Evolutionary conservation across 2,797 vertebrate species (phyloP).

Genomic region (Enteromius viviparus): DNA sequence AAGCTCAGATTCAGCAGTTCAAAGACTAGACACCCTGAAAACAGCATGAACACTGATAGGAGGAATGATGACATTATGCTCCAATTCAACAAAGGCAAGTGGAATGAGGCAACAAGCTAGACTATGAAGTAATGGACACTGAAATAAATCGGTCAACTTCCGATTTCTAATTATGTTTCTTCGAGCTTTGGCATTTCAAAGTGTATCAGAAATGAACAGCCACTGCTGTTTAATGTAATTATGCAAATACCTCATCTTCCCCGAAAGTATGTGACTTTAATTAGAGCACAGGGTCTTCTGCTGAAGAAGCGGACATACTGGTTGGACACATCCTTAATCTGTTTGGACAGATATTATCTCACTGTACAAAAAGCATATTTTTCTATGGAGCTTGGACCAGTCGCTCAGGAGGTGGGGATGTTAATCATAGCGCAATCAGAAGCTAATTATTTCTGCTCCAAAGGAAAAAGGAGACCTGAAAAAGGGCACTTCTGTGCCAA

Average conservation of each 20-base stretch:
- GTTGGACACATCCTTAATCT: slow-evolving; percentile 52
- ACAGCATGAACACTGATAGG: slow-evolving; percentile 38
- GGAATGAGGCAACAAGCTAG: slow-evolving; percentile 33
- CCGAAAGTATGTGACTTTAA: slow-evolving; percentile 54
- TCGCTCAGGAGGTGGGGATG: slow-evolving; percentile 38
- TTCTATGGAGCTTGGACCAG: slow-evolving; percentile 25
- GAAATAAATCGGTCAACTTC: slow-evolving; percentile 34
- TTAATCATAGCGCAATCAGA: slow-evolving; percentile 57
- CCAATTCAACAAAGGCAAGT: slow-evolving; percentile 11
- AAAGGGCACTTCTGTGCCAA: slow-evolving; percentile 45
- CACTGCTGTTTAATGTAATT: slow-evolving; percentile 57
- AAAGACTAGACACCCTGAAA: slow-evolving; percentile 51
- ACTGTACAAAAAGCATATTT: slow-evolving; percentile 49
- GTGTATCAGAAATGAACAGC: slow-evolving; percentile 53
- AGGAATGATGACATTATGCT: slow-evolving; percentile 45
- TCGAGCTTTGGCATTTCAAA: slow-evolving; percentile 44
- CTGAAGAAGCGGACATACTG: slow-evolving; percentile 37
- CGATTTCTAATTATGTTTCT: slow-evolving; percentile 46
- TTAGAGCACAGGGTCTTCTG: slow-evolving; percentile 48
- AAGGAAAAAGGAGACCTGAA: slow-evolving; percentile 42
- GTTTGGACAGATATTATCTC: slow-evolving; percentile 54
- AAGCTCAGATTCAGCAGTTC: slow-evolving; percentile 43
- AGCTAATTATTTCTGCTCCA: slow-evolving; percentile 54
- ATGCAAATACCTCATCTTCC: slow-evolving; percentile 54
- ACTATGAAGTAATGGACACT: slow-evolving; percentile 29